Evolutionary conservation across 92 coral and sea anemone genomes (phyloP), one percentile per base, ranked within the genome.

Genomic region (Siderastrea siderea): DNA sequence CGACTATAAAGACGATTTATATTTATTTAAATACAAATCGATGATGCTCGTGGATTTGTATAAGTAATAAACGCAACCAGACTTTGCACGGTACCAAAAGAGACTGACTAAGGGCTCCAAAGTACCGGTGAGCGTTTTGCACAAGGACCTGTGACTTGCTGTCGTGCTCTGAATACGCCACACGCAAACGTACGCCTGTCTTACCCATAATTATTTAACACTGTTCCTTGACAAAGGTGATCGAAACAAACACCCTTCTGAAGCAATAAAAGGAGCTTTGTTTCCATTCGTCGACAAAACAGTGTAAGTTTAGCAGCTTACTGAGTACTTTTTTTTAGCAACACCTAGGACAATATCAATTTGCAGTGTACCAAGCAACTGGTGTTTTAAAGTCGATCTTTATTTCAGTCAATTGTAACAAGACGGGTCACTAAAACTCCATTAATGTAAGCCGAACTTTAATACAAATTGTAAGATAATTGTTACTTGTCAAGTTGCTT

Each of bases 101-200:
- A 26, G 38, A 26, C 38, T 26, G 38, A 47, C 15, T 60, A 57
- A 60, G 46, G 8, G 44, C 11, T 47, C 46, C n/a, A 15, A 49
- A 50, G 3, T 63, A 80, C 82, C 82, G 6, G 74, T 51, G 48
- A n/a, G 61, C 6, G 66, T 12, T 26, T 64, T 50, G 58, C 4
- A 38, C 62, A 14, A 38, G 19, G 38, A 80, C 84, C 84, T 80
- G 84, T 65, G 26, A 80, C 74, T 66, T 80, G 50, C 54, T 26
- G 63, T 70, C 84, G 11, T 16, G 7, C 10, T 26, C 4, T 80
- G 84, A 80, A 80, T 80, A 57, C 50, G 58, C 84, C 84, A 80
- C 84, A 80, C 57, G 84, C 48, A 51, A 49, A 66, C 47, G 5
- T 9, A 5, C 74, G 47, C 59, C 62, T 44, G 48, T 50, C 47